Conservation (phyloP, 1,140 invertebrate genomes). For the Ceratoteleas bidentatus region DNA sequence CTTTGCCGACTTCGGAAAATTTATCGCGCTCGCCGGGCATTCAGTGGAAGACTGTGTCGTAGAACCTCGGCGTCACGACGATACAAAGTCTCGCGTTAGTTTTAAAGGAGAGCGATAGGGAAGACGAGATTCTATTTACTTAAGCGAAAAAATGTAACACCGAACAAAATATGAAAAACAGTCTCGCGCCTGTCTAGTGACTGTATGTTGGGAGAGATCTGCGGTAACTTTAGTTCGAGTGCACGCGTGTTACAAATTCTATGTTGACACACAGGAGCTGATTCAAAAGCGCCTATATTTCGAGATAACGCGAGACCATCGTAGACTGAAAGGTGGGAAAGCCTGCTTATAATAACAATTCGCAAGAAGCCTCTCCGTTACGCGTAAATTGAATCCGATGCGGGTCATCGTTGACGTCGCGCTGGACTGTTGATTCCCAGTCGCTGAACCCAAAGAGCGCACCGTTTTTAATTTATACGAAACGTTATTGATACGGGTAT, state of each 20-base stretch:
- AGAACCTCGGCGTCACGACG: slow-evolving; percentile 54
- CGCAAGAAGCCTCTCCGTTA: too few species aligned
- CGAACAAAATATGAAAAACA: slow-evolving; percentile 28
- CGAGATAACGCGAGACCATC: slow-evolving; percentile 26
- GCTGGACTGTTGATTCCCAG: background rate
- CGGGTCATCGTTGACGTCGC: slow-evolving; percentile 51
- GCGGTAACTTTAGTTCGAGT: slow-evolving; percentile 36
- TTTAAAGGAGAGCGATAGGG: slow-evolving; percentile 63
- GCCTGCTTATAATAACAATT: too few species aligned
- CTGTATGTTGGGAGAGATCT: slow-evolving; percentile 1
- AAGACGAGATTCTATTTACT: slow-evolving; percentile 64
- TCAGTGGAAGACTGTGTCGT: slow-evolving; percentile 65
- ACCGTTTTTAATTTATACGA: slow-evolving; percentile 39
- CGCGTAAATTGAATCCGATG: slow-evolving; percentile 25
- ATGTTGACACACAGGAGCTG: slow-evolving; percentile 18
- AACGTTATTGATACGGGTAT: slow-evolving; percentile 50
- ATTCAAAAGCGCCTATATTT: slow-evolving; percentile 56
- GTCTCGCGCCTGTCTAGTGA: slow-evolving; percentile 9
- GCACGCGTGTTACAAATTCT: slow-evolving; percentile 59
- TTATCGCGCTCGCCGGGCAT: slow-evolving; percentile 77
- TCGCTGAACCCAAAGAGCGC: slow-evolving; percentile 3
- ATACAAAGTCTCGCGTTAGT: slow-evolving; percentile 67
- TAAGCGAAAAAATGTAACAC: slow-evolving; percentile 66
- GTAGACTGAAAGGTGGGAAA: too few species aligned
- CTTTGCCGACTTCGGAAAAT: slow-evolving; percentile 71